Base-by-base conservation (phyloP, 2,113 vertebrate species). In the Xiphophorus hellerii region DNA sequence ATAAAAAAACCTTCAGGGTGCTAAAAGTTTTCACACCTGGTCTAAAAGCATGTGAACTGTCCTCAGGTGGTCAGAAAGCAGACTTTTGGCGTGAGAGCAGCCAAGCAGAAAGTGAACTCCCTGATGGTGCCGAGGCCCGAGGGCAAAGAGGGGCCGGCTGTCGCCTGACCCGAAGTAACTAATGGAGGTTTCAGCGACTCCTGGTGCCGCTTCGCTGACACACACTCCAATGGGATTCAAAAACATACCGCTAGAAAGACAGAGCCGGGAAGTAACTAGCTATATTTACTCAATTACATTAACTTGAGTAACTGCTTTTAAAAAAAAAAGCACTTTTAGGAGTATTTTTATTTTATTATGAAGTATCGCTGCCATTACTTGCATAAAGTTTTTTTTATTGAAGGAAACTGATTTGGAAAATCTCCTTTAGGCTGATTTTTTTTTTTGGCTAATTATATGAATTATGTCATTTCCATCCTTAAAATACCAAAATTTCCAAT, bases 11-110 rank as follows among this genome's bases (percentile, higher is more conserved):
- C 66, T 66, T 63, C 48, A 35, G 44, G 66, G 12, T 28, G 35
- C 39, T 77, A 7, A 72, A 72, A 76, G 31, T 81, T 80, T 78
- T 75, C 71, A 80, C 79, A 87, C 77, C 75, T 83, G 80, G 74
- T 76, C 22, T 28, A 63, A 74, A 86, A 77, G 66, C 37, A 61
- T 75, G 54, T 33, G 42, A 74, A 27, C 42, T 62, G 22, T 83
- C 62, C 58, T 77, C 75, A 82, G 81, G 78, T 87, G 77, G 71
- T 42, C 1, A 11, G 66, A 51, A 33, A 71, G 62, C 73, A 15
- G 51, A 69, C 29, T 81, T 9, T 37, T 31, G 8, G 20, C 11
- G 8, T 61, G 27, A 65, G 64, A 79, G 79, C 74, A 77, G 78
- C 60, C 6, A 2, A 84, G 85, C 82, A 74, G 74, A 78, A 85